Base-by-base conservation (phyloP, 2,888 invertebrate genomes). In the Nasonovia ribisnigri region DNA sequence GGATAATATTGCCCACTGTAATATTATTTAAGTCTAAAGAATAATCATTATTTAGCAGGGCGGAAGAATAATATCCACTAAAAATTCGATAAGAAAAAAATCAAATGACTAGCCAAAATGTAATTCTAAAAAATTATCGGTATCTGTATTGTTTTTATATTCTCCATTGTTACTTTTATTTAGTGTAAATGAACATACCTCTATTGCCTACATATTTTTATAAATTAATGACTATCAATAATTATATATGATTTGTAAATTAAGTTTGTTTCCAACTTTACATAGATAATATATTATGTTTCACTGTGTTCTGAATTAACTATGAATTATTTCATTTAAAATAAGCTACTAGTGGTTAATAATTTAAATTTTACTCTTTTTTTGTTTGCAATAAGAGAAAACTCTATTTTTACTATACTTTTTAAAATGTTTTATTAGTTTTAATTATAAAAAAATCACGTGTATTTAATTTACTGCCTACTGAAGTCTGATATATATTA, bases 1-100 rank as follows among this genome's bases (percentile, higher is more conserved):
- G 42, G 20, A 43, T 88, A 77, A 51, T 88, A 88, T 92, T 77
- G 48, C 51, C 8, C 42, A 54, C 26, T 46, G 46, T 87, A 46
- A 8, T 60, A 46, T 86, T 86, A 87, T 92, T 91, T 87, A 60
- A 92, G 26, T 48, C 46, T 48, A 92, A 92, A 92, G 36, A 46
- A 92, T 86, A 46, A 91, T 57, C 54, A 57, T 92, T 87, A 60
- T 87, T 87, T 86, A 46, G 51, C 60, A 36, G 26, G 46, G 29
- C 57, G 60, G 57, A 92, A 92, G 46, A 91, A 57, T 24, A 43
- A 46, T 77, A 36, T 84, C 43, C n/a, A 46, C 36, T 60, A 48
- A 43, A 84, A 92, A 92, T 92, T 87, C 60, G n/a, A 86, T 87
- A 36, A 36, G 36, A 13, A 86, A 84, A 29, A 36, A 91, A n/a